These are phyloP conservation scores for Anaspis maculata DNA, from an alignment of 2,888 invertebrate species.

Conservation along the genomic window DNA sequence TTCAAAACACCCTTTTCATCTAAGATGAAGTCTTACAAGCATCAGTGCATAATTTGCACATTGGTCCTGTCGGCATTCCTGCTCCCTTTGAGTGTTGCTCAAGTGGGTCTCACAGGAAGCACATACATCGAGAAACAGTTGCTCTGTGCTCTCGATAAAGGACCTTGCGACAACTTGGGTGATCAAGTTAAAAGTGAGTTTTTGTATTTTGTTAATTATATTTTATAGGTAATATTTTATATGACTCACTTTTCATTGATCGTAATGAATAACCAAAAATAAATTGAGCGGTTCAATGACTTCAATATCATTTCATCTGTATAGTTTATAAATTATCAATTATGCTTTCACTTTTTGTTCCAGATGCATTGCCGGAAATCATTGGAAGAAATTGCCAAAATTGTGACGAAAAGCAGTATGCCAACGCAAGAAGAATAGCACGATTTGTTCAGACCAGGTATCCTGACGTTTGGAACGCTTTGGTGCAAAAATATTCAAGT, in stretches of 20 bases:
- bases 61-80: slow-evolving; percentile 2
- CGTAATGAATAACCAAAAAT: too few species aligned
- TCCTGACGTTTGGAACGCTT: slow-evolving; percentile 46
- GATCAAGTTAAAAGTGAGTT: slow-evolving; percentile 51
- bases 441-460: slow-evolving; percentile 47
- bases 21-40: too few species aligned
- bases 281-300: too few species aligned
- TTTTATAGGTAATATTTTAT: not conserved
- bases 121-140: slow-evolving; percentile 43
- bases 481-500: slow-evolving; percentile 41
- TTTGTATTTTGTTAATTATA: not conserved
- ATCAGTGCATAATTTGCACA: too few species aligned
- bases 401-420: slow-evolving; percentile 45
- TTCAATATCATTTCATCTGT: too few species aligned
- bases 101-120: slow-evolving; percentile 21
- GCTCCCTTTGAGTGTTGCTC: not conserved
- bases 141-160: slow-evolving; percentile 50
- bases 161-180: slow-evolving; percentile 53
- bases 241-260: not conserved
- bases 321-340: too few species aligned
- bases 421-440: slow-evolving; percentile 46
- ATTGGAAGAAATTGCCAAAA: slow-evolving; percentile 46
- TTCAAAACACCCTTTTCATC: too few species aligned
- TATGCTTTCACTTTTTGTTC: slow-evolving; percentile 22
- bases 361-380: slow-evolving; percentile 50